phyloP scores from a whole-genome alignment of 2,113 vertebrate species.

The Cercopithecus mona region DNA sequence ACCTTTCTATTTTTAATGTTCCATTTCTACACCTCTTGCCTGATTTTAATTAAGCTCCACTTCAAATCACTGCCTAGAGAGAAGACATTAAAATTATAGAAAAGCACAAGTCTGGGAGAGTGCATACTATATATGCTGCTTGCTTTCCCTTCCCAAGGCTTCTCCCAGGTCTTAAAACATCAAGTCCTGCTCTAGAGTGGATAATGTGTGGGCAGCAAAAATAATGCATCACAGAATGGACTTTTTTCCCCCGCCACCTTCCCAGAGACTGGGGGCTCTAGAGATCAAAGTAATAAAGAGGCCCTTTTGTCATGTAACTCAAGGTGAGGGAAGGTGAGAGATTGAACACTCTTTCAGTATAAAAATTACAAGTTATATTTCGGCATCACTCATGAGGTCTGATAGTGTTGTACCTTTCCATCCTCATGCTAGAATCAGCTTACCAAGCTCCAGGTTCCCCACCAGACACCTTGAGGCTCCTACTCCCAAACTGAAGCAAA shows the following conservation, averaged over 20 bases:
- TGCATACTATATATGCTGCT: fast-evolving
- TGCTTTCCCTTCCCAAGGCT: background rate
- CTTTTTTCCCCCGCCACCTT: background rate
- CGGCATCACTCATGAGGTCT: background rate
- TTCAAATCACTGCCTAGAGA: background rate
- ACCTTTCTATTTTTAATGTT: background rate
- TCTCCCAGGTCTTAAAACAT: background rate
- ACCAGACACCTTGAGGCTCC: background rate
- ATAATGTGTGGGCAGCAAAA: background rate
- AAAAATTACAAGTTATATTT: background rate
- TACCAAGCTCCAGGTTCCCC: background rate
- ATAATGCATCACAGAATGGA: background rate
- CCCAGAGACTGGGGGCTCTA: background rate
- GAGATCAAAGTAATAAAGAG: background rate
- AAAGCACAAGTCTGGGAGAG: background rate
- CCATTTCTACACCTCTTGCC: background rate
- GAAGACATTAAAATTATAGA: background rate
- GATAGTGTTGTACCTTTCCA: no score
- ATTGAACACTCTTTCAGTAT: background rate
- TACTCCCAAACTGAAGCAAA: background rate
- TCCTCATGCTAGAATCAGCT: background rate
- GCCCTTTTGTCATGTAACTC: background rate
- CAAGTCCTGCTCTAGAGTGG: background rate
- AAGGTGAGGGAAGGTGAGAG: background rate
- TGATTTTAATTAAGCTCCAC: background rate